Percentiles rank a stretch among this genome's conserved stretches.
Conservation (phyloP, 2,797 vertebrate species). For the Anabas testudineus region DNA sequence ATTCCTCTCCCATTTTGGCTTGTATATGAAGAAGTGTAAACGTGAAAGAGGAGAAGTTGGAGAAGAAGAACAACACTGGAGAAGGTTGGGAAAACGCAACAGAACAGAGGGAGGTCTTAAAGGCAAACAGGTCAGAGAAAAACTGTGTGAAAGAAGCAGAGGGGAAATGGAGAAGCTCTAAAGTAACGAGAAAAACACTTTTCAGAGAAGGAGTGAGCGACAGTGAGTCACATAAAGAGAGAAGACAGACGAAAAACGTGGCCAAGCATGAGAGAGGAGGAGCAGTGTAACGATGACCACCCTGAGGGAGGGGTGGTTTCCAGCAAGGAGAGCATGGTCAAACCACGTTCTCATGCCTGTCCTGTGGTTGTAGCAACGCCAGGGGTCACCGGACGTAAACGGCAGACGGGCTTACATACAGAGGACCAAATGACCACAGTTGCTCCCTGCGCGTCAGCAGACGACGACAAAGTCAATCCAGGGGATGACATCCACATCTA, state of each 20-base stretch:
- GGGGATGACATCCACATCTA: conserved; percentile 55
- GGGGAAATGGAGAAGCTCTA: conserved; percentile 3
- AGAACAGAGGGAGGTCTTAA: conserved; percentile 35
- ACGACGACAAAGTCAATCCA: conserved; percentile 43
- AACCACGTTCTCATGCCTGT: conserved; percentile 81
- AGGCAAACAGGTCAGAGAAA: conserved; percentile 20
- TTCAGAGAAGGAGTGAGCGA: conserved; percentile 22
- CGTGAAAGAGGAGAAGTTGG: conserved; percentile 2
- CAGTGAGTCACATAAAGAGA: conserved; percentile 38
- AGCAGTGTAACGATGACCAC: conserved; percentile 80
- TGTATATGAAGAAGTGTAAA: conserved; percentile 27
- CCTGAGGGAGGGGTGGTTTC: conserved; percentile 84
- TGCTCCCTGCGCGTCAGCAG: conserved; percentile 28
- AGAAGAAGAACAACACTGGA: conserved; percentile 29
- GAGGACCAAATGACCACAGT: conserved; percentile 51
- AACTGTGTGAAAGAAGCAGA: conserved; percentile 12
- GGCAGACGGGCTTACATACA: conserved; percentile 71
- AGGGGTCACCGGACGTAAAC: conserved; percentile 77
- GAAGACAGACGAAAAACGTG: conserved; percentile 48
- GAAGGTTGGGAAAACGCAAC: conserved; percentile 22
- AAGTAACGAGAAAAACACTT: conserved; percentile 25
- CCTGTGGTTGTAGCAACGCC: conserved; percentile 79
- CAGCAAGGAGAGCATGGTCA: conserved; percentile 84
- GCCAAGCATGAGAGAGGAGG: conserved; percentile 89
- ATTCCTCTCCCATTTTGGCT: conserved; percentile 6